Percentiles rank a stretch among this genome's conserved stretches.
These are phyloP conservation scores for Pardalotus punctatus DNA, from an alignment of 2,113 vertebrate genomes.

Conservation along the genomic window DNA sequence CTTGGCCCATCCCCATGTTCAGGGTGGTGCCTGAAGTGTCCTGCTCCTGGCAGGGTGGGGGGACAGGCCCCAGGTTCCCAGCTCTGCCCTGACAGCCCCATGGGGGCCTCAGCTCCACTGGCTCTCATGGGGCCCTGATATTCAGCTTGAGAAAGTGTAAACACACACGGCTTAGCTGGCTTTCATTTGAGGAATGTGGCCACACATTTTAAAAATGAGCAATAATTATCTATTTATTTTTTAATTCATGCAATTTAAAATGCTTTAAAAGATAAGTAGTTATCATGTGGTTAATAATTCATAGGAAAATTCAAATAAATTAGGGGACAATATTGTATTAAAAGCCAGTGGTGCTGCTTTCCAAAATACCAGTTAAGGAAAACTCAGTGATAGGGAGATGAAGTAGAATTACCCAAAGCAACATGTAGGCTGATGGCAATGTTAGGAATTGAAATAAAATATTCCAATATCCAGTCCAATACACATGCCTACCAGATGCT, in stretches of 20 bases:
- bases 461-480: neutral
- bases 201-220: neutral
- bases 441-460: neutral
- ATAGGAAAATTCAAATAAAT: neutral
- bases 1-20: neutral
- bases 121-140: rapidly evolving
- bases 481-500: neutral
- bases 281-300: neutral
- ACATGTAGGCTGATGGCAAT: neutral
- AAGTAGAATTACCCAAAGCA: neutral
- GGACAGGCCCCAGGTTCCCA: neutral
- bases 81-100: neutral
- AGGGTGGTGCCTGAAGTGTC: neutral
- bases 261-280: neutral
- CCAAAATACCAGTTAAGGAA: neutral
- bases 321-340: neutral
- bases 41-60: neutral
- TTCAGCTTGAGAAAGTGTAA: neutral
- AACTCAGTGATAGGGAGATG: neutral
- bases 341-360: neutral
- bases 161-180: neutral
- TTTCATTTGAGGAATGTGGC: neutral
- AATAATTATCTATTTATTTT: neutral
- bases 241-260: neutral
- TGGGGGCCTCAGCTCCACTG: neutral